Evolutionary conservation across 2,797 vertebrate species (phyloP), one percentile per base, ranked within the genome.

Genomic region (Euthynnus affinis): DNA sequence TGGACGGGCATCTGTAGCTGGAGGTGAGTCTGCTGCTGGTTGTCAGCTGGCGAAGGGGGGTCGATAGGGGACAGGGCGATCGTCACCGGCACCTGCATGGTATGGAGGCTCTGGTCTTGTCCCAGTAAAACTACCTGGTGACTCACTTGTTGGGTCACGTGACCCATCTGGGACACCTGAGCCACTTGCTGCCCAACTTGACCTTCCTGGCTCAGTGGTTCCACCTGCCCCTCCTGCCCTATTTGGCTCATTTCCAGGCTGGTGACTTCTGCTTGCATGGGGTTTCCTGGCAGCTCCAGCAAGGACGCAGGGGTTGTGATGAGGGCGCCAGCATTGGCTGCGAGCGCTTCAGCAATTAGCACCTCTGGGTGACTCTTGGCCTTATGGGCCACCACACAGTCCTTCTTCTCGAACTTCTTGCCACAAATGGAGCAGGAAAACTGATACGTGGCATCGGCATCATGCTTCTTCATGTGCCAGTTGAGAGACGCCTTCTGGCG

Each of bases 391-490:
- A 99, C 98, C 1, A 99, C 98, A 0, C 98, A 99, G 96, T 99
- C 98, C 94, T 99, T 99, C 95, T 99, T 99, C 93, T 99, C 98
- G 55, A 99, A 99, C 85, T 98, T 99, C 94, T 99, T 99, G 87
- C 97, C 97, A 5, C 98, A 99, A 86, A 99, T 98, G 89, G 97
- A 97, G 93, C 98, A 99, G 89, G 98, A 98, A 86, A 99, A 99
- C 91, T 98, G 98, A 90, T 99, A 99, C 76, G 96, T 97, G 87
- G 98, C 97, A 62, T 98, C 97, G 0, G 97, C 98, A 0, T 99
- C 98, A 0, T 99, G 98, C 76, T 99, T 99, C 95, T 99, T 99
- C 98, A 99, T 99, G 94, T 99, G 98, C 98, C 98, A 99, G 93
- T 99, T 99, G 67, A 99, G 96, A 56, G 98, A 99, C 0, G 98